Base-by-base conservation (phyloP, 2,113 vertebrate species). In the Menidia beryllina region DNA sequence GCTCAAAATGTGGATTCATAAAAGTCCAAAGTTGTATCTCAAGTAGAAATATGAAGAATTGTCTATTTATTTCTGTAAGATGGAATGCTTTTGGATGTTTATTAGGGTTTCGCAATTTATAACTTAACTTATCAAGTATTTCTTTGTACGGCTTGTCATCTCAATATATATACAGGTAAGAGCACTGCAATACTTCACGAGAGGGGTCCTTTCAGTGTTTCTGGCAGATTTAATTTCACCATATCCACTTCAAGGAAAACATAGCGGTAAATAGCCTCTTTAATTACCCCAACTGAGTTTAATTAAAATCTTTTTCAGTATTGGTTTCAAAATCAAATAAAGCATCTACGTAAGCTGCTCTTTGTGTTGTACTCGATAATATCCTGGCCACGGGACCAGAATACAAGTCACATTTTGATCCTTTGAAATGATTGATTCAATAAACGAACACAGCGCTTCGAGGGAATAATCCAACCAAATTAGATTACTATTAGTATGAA, bases 401-500 rank as follows among this genome's bases (percentile, higher is more conserved):
- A 76, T 43, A 20, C 41, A 58, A 61, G 71, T 56, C 55, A 57
- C 65, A 56, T 59, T 69, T 39, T 79, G 63, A 83, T 20, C 59
- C 10, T 11, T 38, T 69, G 41, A 53, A 66, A 76, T 80, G 1
- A 82, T 86, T 72, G 75, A 84, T 84, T 84, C 77, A 86, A 63
- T 71, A 79, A 73, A 60, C 10, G n/a, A 61, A 75, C 71, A 23
- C 34, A 38, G 45, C 7, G 25, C 69, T 75, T 66, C 67, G 72
- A 70, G 65, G 58, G 55, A 67, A 70, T 60, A 80, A 82, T 78
- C 82, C 80, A 30, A 43, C 12, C 47, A 82, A 57, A 75, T 82
- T 75, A 86, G 70, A 75, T 77, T 77, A 45, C n/a, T 62, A 75
- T 86, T 81, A 66, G 67, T 61, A 79, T 83, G 79, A 77, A 64